Evolutionary conservation across 2,797 vertebrate genomes (phyloP).

Genomic region (Moxostoma hubbsi): DNA sequence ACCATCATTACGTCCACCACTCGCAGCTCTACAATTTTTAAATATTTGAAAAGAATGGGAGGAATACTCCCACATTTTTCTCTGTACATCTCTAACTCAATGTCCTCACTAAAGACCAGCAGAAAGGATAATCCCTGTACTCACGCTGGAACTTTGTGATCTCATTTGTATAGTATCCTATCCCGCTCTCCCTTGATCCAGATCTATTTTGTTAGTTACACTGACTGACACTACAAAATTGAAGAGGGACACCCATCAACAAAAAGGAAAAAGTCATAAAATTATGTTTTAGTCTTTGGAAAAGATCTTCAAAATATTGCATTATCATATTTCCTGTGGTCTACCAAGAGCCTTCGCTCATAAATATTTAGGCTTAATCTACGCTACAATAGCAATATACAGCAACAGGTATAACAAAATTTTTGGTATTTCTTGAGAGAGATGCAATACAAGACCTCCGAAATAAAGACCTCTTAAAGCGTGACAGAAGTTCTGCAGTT

Average conservation of each 20-base stretch:
- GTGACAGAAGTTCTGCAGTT: slow-evolving; percentile 76
- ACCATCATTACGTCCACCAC: slow-evolving; percentile 51
- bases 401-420: slow-evolving; percentile 83
- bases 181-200: slow-evolving; percentile 39
- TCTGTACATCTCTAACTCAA: slow-evolving; percentile 37
- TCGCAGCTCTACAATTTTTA: slow-evolving; percentile 51
- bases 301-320: slow-evolving; percentile 86
- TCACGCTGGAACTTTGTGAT: slow-evolving; percentile 40
- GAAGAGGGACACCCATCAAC: slow-evolving; percentile 66
- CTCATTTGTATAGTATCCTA: slow-evolving; percentile 41
- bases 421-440: slow-evolving; percentile 87
- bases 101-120: slow-evolving; percentile 32
- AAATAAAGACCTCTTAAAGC: slow-evolving; percentile 65
- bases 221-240: slow-evolving; percentile 70
- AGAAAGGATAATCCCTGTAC: slow-evolving; percentile 15
- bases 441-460: slow-evolving; percentile 74
- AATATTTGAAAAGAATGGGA: slow-evolving; percentile 40
- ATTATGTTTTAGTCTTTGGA: slow-evolving; percentile 77
- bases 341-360: slow-evolving; percentile 78
- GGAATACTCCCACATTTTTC: slow-evolving; percentile 18
- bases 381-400: slow-evolving; percentile 82
- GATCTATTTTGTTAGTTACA: slow-evolving; percentile 76
- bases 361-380: slow-evolving; percentile 84
- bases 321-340: slow-evolving; percentile 80
- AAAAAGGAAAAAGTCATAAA: slow-evolving; percentile 48